These are phyloP conservation scores for Peromyscus aztecus DNA, from an alignment of 2,797 vertebrate species.

Conservation along the genomic window DNA sequence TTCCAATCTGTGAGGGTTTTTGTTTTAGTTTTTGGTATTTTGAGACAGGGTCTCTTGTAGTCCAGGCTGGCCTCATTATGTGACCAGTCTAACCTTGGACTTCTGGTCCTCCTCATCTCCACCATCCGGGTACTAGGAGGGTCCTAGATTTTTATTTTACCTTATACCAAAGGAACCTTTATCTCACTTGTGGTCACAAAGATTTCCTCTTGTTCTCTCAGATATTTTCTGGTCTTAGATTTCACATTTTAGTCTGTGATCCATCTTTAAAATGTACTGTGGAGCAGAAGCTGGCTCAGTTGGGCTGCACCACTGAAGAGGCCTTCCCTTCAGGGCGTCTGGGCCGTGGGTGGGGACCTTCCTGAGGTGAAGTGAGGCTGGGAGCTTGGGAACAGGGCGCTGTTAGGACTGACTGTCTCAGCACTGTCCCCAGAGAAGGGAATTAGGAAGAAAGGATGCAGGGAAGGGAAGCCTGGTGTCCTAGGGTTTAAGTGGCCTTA, in stretches of 20 bases:
- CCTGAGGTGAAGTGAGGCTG: not conserved
- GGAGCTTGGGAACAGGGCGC: not conserved
- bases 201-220: not conserved
- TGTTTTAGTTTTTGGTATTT: not conserved
- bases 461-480: not conserved
- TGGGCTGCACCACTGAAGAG: not conserved
- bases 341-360: not conserved
- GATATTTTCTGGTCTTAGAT: constrained; percentile 25
- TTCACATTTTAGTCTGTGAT: not conserved
- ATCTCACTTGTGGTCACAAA: not conserved
- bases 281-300: not conserved
- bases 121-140: not conserved
- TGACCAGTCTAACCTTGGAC: not conserved
- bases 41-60: not conserved
- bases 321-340: not conserved
- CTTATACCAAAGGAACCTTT: constrained; percentile 36
- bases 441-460: not conserved
- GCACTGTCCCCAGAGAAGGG: not conserved
- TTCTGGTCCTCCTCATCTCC: not conserved
- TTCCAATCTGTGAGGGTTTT: not conserved
- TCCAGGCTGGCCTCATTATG: not conserved
- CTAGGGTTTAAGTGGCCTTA: not conserved
- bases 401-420: not conserved
- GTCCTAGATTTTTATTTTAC: not conserved
- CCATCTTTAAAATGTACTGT: not conserved